Evolutionary conservation across 2,888 invertebrate species (phyloP).

Genomic region (Aromia moschata): DNA sequence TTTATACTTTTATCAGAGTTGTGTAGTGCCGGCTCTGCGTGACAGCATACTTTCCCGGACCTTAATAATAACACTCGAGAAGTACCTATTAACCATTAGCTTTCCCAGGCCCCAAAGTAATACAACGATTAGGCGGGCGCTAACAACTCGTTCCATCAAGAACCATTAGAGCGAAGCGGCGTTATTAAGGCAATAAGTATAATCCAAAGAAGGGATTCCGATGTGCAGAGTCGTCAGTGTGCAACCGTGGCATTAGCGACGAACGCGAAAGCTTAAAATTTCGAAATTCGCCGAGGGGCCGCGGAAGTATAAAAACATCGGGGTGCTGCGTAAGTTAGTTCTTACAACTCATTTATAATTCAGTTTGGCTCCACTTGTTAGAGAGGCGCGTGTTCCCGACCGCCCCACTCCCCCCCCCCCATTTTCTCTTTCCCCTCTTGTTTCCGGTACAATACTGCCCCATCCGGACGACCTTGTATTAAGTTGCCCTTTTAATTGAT

Average conservation of each 20-base stretch:
- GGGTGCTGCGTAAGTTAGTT: slow-evolving; percentile 63
- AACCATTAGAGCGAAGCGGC: slow-evolving; percentile 46
- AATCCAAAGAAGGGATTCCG: slow-evolving; percentile 44
- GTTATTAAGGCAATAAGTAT: slow-evolving; percentile 51
- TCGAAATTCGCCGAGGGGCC: slow-evolving; percentile 55
- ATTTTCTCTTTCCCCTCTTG: slow-evolving; percentile 50
- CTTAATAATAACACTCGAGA: too few relatives aligned
- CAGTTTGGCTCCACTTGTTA: slow-evolving; percentile 55
- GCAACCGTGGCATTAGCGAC: slow-evolving; percentile 36
- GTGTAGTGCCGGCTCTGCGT: too few relatives aligned
- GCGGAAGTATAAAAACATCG: slow-evolving; percentile 58
- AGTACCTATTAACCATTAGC: too few relatives aligned
- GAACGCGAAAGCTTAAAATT: slow-evolving; percentile 59
- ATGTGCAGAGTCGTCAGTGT: slow-evolving; percentile 28
- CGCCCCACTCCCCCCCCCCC: too few relatives aligned
- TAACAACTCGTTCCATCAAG: slow-evolving; percentile 44
- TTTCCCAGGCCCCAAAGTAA: slow-evolving; percentile 31
- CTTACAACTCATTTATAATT: slow-evolving; percentile 64
- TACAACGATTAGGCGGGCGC: slow-evolving; percentile 35
- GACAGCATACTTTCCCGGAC: too few relatives aligned
- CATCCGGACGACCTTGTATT: slow-evolving; percentile 54
- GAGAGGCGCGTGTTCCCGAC: slow-evolving; percentile 43
- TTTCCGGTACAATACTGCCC: slow-evolving; percentile 58
- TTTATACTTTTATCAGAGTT: too few relatives aligned
- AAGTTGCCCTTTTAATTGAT: slow-evolving; percentile 50